Evolutionary conservation across 37 sponge, comb jelly and placozoan species (phyloP), one percentile per base, ranked within the genome.

Genomic region (Spongilla lacustris): DNA sequence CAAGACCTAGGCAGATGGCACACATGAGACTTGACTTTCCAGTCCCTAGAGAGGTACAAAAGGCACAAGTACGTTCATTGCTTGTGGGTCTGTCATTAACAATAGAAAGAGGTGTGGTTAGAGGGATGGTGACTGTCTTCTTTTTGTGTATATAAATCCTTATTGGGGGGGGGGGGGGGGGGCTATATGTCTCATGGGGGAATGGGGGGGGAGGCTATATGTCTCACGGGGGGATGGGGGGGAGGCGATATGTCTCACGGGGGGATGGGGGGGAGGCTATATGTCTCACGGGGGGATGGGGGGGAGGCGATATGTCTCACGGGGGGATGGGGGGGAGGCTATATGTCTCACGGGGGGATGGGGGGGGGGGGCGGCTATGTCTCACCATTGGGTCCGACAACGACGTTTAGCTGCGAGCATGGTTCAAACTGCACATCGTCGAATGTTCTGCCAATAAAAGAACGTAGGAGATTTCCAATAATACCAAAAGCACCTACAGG

Each of bases 21-120:
- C 99, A 99, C 70, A 99, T 96, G 74, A 99, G 76, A 48, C 98
- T 95, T 9, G 98, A 97, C 86, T 99, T 99, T 5, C 99, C 99
- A 77, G 96, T 95, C 22, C 98, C 94, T 93, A 80, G 11, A 86
- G 28, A 11, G 27, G 12, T 17, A 13, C 12, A 12, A 77, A 22
- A 1, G 24, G 30, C 6, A 32, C 32, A 35, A 75, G 30, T 5
- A 31, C n/a, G n/a, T n/a, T n/a, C n/a, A n/a, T n/a, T n/a, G n/a
- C n/a, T n/a, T n/a, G n/a, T n/a, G n/a, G n/a, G n/a, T n/a, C n/a
- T n/a, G n/a, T n/a, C n/a, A n/a, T n/a, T n/a, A n/a, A n/a, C n/a
- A 74, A 82, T 21, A 71, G 34, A 14, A 58, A 58, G 21, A 58
- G 58, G 58, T 58, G 19, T 58, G 19, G 58, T 8, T 46, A 10